Evolutionary conservation across 2,113 vertebrate species (phyloP).

Genomic region (Labrus mixtus): DNA sequence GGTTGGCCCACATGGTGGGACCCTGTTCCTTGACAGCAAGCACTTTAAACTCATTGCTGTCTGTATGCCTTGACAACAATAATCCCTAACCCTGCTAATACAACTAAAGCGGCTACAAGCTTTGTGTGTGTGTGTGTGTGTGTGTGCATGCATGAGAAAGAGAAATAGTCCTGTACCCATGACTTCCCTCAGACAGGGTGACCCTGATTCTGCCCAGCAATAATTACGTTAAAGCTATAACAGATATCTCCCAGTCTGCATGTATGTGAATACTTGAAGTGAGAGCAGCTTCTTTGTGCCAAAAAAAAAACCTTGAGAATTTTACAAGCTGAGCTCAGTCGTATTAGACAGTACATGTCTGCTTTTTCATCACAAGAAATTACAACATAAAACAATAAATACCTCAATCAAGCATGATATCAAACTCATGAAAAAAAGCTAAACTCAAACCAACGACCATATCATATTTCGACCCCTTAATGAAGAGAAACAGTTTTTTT

Average conservation of each 20-base stretch:
- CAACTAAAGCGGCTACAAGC: conserved; percentile 70
- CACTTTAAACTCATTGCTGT: conserved; percentile 48
- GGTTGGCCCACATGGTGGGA: conserved; percentile 10
- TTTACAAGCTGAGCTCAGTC: neutral
- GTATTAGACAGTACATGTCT: neutral
- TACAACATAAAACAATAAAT: neutral
- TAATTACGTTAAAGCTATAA: conserved; percentile 69
- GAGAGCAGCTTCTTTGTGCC: neutral
- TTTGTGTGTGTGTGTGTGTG: conserved; percentile 34
- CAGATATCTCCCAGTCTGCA: conserved; percentile 31
- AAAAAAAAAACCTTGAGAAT: conserved; percentile 7
- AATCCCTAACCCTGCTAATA: conserved; percentile 75
- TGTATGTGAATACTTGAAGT: neutral
- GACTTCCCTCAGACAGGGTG: conserved; percentile 68
- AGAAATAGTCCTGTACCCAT: conserved; percentile 42
- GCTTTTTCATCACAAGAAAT: too few species aligned
- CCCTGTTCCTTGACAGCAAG: conserved; percentile 60
- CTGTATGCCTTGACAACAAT: conserved; percentile 40
- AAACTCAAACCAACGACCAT: neutral
- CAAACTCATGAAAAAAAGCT: too few species aligned
- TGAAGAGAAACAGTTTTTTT: neutral
- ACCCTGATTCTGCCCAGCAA: conserved; percentile 56
- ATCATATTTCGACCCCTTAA: neutral
- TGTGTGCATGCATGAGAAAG: neutral
- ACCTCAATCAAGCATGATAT: neutral